Percentiles rank a stretch among this genome's conserved stretches.
These are phyloP conservation scores for Acrocephalus arundinaceus DNA, from an alignment of 2,113 vertebrate species.

Conservation along the genomic window DNA sequence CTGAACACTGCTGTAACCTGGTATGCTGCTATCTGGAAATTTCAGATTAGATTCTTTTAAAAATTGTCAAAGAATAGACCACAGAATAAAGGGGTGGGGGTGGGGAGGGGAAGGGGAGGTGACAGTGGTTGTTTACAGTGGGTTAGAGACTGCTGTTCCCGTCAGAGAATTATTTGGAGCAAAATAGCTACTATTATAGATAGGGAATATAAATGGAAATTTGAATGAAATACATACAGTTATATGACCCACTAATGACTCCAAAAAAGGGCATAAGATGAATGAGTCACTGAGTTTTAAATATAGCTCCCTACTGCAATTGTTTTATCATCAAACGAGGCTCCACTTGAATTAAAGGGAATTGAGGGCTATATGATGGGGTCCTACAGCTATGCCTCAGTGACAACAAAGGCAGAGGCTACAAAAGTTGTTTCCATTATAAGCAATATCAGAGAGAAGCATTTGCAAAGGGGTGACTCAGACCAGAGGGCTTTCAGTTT, in stretches of 20 bases:
- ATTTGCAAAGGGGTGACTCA: slow-evolving; percentile 34
- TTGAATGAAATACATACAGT: slow-evolving; percentile 20
- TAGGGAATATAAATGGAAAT: background rate
- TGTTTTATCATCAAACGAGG: background rate
- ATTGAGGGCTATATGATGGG: background rate
- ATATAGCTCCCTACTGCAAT: background rate
- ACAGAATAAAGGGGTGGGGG: background rate
- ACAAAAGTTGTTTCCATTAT: slow-evolving; percentile 6
- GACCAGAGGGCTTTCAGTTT: slow-evolving; percentile 32
- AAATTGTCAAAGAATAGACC: background rate
- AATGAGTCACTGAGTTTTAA: slow-evolving; percentile 26
- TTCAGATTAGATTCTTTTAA: background rate
- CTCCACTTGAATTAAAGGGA: background rate
- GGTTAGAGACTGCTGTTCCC: background rate
- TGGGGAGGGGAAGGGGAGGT: too few species aligned
- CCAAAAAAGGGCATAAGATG: slow-evolving; percentile 1
- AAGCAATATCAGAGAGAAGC: background rate
- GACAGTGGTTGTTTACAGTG: background rate
- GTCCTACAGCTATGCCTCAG: background rate
- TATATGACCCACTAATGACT: slow-evolving; percentile 27
- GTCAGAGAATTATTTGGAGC: background rate
- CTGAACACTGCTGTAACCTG: background rate
- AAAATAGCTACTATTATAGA: background rate
- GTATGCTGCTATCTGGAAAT: background rate
- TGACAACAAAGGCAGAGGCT: background rate